Evolutionary conservation across 2,888 invertebrate genomes (phyloP).

Genomic region (Chelonus formosanus): DNA sequence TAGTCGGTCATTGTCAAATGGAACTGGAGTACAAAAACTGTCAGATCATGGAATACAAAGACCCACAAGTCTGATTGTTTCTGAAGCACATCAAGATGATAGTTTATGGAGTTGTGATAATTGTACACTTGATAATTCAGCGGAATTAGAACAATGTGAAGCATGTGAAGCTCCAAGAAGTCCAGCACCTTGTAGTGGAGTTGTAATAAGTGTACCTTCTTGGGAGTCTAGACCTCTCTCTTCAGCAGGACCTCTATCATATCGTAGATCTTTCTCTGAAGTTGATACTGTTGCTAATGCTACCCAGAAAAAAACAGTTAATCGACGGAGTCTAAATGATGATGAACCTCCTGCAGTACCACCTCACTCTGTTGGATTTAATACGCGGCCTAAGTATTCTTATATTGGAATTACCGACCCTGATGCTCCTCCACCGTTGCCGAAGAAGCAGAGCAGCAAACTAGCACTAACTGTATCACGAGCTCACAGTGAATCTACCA

Average conservation of each 20-base stretch:
- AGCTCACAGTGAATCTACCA: constrained; percentile 58
- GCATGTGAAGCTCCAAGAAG: constrained; percentile 78
- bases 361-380: constrained; percentile 62
- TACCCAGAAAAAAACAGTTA: constrained; percentile 66
- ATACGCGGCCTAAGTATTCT: constrained; percentile 59
- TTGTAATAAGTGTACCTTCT: constrained; percentile 66
- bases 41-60: constrained; percentile 67
- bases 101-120: constrained; percentile 75
- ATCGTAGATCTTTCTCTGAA: constrained; percentile 64
- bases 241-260: constrained; percentile 60
- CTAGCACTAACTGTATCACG: constrained; percentile 46
- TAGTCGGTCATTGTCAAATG: constrained; percentile 73
- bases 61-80: constrained; percentile 71
- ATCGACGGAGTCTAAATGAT: constrained; percentile 66
- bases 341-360: constrained; percentile 70
- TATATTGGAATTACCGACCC: constrained; percentile 60
- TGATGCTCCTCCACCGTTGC: constrained; percentile 61
- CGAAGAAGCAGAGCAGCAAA: constrained; percentile 60
- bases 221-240: constrained; percentile 63
- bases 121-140: constrained; percentile 80
- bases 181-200: constrained; percentile 66
- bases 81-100: constrained; percentile 62
- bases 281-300: constrained; percentile 61
- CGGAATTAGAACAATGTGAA: constrained; percentile 74
- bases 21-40: constrained; percentile 71